A percentile compares a stretch with the other conserved stretches of the same genome.
Conservation (phyloP, 35 echinoderm and acorn worm genomes). For the Stichopus chloronotus region DNA sequence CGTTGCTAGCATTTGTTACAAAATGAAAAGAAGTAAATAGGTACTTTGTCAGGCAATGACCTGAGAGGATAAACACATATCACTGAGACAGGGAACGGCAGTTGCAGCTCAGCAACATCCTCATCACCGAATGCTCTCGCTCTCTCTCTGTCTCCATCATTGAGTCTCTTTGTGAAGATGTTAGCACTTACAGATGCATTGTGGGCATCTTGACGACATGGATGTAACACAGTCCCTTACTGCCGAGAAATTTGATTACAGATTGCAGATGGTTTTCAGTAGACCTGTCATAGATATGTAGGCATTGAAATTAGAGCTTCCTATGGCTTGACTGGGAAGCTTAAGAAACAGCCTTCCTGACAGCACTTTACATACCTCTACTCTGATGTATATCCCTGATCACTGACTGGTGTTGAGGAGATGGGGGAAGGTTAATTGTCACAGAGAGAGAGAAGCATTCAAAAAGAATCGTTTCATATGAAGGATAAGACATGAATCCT, state of each 20-base stretch:
- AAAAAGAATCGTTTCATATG: too few species aligned
- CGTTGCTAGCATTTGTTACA: too few species aligned
- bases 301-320: constrained; percentile 17
- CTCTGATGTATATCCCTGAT: neutral
- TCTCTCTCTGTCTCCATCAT: neutral
- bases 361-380: neutral
- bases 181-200: constrained; percentile 10
- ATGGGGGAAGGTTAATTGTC: neutral
- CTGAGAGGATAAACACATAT: neutral
- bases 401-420: neutral
- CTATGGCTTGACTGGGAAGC: neutral
- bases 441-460: too few species aligned
- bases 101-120: neutral
- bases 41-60: constrained; percentile 6
- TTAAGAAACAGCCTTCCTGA: neutral
- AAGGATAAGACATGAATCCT: too few species aligned
- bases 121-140: neutral
- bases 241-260: constrained; percentile 7
- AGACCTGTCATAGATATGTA: constrained; percentile 4
- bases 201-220: neutral
- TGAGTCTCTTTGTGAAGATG: neutral
- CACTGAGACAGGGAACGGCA: too few species aligned
- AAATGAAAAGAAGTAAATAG: too few species aligned
- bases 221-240: constrained; percentile 12
- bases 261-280: constrained; percentile 12